Percentiles rank a stretch among this genome's conserved stretches.
phyloP scores from a whole-genome alignment of 2,888 invertebrate genomes.

The Tetragonisca angustula region DNA sequence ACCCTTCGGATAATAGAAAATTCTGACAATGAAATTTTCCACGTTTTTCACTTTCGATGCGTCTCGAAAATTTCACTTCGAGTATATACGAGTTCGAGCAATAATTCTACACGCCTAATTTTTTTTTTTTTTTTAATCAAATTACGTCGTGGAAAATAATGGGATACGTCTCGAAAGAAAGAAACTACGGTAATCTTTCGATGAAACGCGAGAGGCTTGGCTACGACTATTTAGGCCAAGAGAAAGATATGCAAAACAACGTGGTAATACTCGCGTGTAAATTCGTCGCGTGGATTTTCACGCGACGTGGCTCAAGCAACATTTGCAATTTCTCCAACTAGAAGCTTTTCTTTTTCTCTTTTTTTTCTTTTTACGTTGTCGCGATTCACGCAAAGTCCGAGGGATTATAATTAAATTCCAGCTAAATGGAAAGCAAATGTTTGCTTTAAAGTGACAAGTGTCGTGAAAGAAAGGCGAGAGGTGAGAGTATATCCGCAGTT shows the following conservation, averaged over 20 bases:
- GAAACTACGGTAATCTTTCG: background rate
- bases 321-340: constrained; percentile 8
- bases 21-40: no score
- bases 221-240: background rate
- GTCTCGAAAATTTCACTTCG: no score
- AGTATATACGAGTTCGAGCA: no score
- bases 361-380: background rate
- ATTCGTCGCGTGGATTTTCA: constrained; percentile 13
- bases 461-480: background rate
- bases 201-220: background rate
- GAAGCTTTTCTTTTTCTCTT: background rate
- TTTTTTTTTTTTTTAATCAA: background rate
- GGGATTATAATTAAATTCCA: background rate
- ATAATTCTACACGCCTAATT: background rate
- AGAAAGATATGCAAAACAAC: background rate
- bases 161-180: background rate
- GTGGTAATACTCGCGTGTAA: constrained; percentile 18
- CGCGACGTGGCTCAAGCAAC: background rate
- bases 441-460: background rate
- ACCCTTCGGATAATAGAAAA: no score
- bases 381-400: background rate
- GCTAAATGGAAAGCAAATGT: background rate
- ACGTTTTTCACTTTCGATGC: no score
- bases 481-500: background rate
- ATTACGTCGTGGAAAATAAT: background rate